Conservation (phyloP, 2,888 invertebrate genomes). For the Apamea crenata region DNA sequence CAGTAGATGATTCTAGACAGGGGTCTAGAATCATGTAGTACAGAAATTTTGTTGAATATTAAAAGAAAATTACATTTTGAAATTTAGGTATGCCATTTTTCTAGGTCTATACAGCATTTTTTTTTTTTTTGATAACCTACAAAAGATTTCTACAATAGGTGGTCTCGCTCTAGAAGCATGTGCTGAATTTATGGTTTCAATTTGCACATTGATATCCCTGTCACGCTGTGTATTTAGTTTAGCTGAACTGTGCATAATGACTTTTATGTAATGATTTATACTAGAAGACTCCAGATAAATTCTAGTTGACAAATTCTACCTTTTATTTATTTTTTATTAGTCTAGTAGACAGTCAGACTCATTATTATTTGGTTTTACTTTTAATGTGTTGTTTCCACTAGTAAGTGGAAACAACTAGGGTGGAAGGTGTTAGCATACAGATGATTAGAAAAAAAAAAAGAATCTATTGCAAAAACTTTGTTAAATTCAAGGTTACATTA, state of each 20-base stretch:
- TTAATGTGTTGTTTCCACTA: neutral
- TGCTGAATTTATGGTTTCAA: neutral
- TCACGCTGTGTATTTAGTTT: neutral
- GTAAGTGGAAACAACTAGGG: neutral
- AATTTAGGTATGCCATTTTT: too few relatives aligned
- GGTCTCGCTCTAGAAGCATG: neutral
- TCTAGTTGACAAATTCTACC: neutral
- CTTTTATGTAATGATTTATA: neutral
- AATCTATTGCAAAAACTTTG: neutral
- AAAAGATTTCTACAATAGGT: neutral
- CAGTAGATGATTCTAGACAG: too few relatives aligned
- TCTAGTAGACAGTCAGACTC: neutral
- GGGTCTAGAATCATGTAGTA: too few relatives aligned
- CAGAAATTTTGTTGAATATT: too few relatives aligned
- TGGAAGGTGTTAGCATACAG: neutral
- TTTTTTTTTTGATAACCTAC: neutral
- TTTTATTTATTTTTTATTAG: neutral
- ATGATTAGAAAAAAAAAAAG: neutral
- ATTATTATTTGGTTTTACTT: neutral
- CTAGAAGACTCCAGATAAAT: neutral
- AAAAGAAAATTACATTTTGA: too few relatives aligned
- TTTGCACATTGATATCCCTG: too few relatives aligned
- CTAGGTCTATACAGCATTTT: too few relatives aligned
- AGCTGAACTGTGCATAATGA: neutral
- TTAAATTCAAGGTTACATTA: slow-evolving; percentile 11